Evolutionary conservation across 2,888 invertebrate species (phyloP), one percentile per base, ranked within the genome.

Genomic region (Antheraea yamamai): DNA sequence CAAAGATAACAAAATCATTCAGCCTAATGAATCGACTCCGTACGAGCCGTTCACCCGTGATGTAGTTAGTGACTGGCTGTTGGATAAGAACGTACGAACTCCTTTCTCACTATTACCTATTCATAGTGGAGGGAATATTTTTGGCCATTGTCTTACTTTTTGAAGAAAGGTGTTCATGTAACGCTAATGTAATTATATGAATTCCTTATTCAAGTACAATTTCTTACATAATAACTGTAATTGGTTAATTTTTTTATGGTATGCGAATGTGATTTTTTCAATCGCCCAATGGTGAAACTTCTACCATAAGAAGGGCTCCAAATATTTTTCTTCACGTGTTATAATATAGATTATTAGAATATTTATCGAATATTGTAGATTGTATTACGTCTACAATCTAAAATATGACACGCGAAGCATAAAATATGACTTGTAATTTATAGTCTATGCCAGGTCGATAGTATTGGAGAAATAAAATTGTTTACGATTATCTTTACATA

Each of bases 51-150:
- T 51, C 61, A 73, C 55, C 55, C 76, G 74, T 73, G 75, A 35
- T 70, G 51, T 23, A 71, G 64, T 61, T 58, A 76, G 74, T 75
- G 76, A 72, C 74, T 68, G 76, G 7, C 70, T 61, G 75, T 52
- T 58, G 18, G 47, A 39, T 10, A 35, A 10, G 18, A 68, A 58
- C 68, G 8, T n/a, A 18, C 47, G 30, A n/a, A 58, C 51, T 51
- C 52, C 55, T 61, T 76, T 75, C 73, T 61, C 72, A 23, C 14
- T 18, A 64, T 52, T 20, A 64, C 70, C 52, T 64, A 64, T 74
- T 72, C 23, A n/a, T 58, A 70, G 73, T 75, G 64, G 73, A 70
- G 72, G 72, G 51, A 26, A 66, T 64, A 47, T 70, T 75, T 68
- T 64, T 4, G 64, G 12, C 51, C 47, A 47, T 64, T 26, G 39